A percentile compares a stretch with the other conserved stretches of the same genome.
These are phyloP conservation scores for Cliona cf. orientalis DNA, from an alignment of 37 sponge, comb jelly and placozoan genomes.

Conservation along the genomic window DNA sequence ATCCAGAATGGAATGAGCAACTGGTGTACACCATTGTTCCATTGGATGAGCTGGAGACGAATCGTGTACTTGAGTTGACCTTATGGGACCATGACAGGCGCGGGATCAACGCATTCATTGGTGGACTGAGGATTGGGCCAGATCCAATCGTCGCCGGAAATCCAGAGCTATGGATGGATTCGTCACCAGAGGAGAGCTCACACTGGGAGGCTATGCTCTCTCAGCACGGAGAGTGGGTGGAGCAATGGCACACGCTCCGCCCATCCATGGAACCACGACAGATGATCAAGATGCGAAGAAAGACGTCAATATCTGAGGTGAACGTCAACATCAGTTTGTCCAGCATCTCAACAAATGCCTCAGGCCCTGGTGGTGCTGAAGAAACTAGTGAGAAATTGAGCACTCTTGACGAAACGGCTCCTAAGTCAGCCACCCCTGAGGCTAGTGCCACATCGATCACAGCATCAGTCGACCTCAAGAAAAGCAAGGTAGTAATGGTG, in stretches of 20 bases:
- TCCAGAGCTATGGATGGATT: slow-evolving; percentile 60
- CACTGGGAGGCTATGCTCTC: slow-evolving; percentile 71
- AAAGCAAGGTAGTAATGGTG: too few species aligned
- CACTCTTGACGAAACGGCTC: too few species aligned
- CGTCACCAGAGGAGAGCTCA: slow-evolving; percentile 26
- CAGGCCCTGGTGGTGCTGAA: too few species aligned
- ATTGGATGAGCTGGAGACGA: slow-evolving; percentile 25
- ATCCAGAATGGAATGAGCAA: slow-evolving; percentile 66
- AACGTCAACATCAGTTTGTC: not conserved
- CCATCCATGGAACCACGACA: slow-evolving; percentile 19
- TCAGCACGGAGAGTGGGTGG: slow-evolving; percentile 68
- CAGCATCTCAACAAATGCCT: not conserved
- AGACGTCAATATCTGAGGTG: not conserved
- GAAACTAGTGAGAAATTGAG: too few species aligned
- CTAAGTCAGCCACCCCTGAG: not conserved
- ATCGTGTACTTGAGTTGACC: slow-evolving; percentile 63
- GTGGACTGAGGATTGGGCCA: slow-evolving; percentile 64
- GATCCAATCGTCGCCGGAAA: not conserved
- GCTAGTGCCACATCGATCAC: too few species aligned
- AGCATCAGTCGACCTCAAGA: too few species aligned
- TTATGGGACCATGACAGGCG: slow-evolving; percentile 63
- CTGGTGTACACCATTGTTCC: slow-evolving; percentile 16
- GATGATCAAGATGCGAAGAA: not conserved
- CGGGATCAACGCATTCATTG: slow-evolving; percentile 67
- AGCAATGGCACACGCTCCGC: slow-evolving; percentile 54